Conservation (phyloP, 2,113 vertebrate genomes). For the Fukomys damarensis region DNA sequence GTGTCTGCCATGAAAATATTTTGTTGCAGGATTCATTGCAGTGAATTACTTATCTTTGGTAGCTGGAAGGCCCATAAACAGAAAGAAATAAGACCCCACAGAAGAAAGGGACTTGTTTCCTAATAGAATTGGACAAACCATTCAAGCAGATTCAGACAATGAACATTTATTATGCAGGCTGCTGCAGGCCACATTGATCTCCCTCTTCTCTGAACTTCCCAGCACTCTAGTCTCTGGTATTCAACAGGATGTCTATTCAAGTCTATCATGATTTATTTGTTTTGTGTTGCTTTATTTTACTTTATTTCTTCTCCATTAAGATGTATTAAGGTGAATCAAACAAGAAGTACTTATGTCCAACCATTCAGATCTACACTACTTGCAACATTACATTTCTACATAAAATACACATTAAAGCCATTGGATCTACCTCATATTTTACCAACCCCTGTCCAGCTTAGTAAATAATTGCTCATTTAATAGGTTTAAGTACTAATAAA, state of each 20-base stretch:
- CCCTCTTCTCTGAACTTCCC: slow-evolving; percentile 21
- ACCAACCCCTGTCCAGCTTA: not conserved
- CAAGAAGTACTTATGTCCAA: not conserved
- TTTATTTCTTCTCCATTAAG: not conserved
- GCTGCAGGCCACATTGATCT: not conserved
- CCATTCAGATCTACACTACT: not conserved
- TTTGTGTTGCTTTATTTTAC: not conserved
- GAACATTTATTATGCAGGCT: slow-evolving; percentile 28
- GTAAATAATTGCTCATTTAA: not conserved
- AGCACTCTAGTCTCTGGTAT: not conserved
- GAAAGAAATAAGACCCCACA: not conserved
- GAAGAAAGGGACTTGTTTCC: slow-evolving; percentile 22
- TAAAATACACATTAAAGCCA: not conserved
- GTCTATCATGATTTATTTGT: not conserved
- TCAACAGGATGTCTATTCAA: not conserved
- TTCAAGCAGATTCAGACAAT: slow-evolving; percentile 31
- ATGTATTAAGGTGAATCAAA: not conserved
- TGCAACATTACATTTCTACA: not conserved
- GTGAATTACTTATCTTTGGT: not conserved
- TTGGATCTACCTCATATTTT: not conserved
- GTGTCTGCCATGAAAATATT: not conserved
- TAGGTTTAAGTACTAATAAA: not conserved
- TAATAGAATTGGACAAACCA: slow-evolving; percentile 51
- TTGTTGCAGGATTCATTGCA: not conserved
- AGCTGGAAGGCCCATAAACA: not conserved